Evolutionary conservation across 2,888 invertebrate species (phyloP), one percentile per base, ranked within the genome.

Genomic region (Gari tellinella): DNA sequence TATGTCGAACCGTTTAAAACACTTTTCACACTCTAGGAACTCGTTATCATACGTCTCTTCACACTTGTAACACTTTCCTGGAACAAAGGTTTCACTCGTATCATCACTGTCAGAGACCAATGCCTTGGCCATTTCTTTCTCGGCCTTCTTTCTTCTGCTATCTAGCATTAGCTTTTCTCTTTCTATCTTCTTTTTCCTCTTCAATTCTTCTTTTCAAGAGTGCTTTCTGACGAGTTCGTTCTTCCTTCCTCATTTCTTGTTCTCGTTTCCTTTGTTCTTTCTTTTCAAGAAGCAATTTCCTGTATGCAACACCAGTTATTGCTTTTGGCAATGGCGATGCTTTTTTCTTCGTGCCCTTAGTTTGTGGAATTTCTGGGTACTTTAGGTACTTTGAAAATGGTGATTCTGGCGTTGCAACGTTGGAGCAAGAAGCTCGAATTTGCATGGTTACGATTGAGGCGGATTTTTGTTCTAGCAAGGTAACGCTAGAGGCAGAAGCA

Each of bases 401-500:
- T 15, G 40, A 40, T 40, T 40, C 40, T 8, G 40, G 40, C 40
- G 14, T 12, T 40, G 40, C 8, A 40, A 40, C 40, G 14, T 15
- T 40, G 40, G 40, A 40, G 40, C 8, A 8, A 40, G 40, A 40
- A 40, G 40, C 40, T 40, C 15, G 40, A 40, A 12, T 40, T 8
- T 40, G 40, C 40, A 40, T 40, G 14, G 40, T 40, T 40, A 40
- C 15, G 40, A 8, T 40, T 12, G 40, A 40, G 40, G 8, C 40
- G 14, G 40, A 40, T 12, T 8, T 15, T 40, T 40, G 40, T 15
- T n/a, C n/a, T n/a, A n/a, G n/a, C n/a, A n/a, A n/a, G n/a, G n/a
- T n/a, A n/a, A 40, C 40, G 40, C 40, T 40, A 14, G 40, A 40
- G 40, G 40, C 40, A 40, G 40, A 40, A 40, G 40, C 40, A 40